These are phyloP conservation scores for Chloroceryle amazona DNA, from an alignment of 2,797 vertebrate species.

Conservation along the genomic window DNA sequence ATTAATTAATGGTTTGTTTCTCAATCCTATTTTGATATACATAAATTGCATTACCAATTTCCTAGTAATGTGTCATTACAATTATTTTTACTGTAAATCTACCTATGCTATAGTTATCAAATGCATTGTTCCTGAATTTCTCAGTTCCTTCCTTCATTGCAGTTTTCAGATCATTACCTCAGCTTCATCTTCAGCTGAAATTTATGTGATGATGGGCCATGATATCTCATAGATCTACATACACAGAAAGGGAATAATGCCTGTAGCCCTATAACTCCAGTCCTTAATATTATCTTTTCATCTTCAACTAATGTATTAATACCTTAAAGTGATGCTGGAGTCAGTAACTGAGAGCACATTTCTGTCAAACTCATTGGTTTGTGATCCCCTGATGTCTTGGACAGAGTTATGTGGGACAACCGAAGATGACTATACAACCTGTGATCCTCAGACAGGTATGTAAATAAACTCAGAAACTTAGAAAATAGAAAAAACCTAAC, in stretches of 20 bases:
- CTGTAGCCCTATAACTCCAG: neutral
- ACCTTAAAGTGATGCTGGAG: conserved; percentile 75
- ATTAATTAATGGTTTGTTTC: neutral
- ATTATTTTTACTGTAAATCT: neutral
- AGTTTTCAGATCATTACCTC: neutral
- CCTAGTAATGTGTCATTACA: neutral
- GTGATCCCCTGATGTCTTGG: conserved; percentile 71
- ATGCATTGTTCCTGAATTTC: neutral
- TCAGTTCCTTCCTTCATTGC: neutral
- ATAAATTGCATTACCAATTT: neutral
- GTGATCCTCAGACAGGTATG: conserved; percentile 72
- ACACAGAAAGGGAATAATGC: neutral
- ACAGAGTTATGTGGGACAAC: conserved; percentile 63
- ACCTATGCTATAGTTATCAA: neutral
- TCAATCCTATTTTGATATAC: neutral
- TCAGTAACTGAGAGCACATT: conserved; percentile 68
- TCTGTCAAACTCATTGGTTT: conserved; percentile 63
- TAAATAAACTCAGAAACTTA: neutral
- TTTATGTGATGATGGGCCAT: neutral
- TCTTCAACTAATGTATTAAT: neutral
- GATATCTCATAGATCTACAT: neutral
- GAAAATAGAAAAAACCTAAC: neutral
- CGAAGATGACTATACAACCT: conserved; percentile 58
- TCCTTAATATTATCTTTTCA: neutral
- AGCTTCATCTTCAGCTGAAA: neutral